Evolutionary conservation across 2,113 vertebrate genomes (phyloP).

Genomic region (Ia io): DNA sequence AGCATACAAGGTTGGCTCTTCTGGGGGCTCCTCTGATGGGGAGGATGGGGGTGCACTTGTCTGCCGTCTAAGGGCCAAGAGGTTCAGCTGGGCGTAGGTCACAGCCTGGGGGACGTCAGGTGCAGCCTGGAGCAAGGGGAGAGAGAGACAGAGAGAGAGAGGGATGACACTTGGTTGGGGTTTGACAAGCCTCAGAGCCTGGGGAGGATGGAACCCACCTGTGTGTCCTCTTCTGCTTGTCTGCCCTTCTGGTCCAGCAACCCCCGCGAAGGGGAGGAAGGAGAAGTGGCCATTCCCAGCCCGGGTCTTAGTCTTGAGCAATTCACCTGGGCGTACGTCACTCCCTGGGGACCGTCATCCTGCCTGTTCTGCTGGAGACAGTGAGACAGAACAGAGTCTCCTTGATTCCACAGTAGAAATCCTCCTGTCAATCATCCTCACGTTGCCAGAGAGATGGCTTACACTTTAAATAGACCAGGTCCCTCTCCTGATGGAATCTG

Average conservation of each 20-base stretch:
- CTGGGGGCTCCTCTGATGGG: fast-evolving
- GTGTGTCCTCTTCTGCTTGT: neutral
- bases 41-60: fast-evolving
- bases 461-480: neutral
- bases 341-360: neutral
- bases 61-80: fast-evolving
- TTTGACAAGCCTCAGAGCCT: fast-evolving
- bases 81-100: neutral
- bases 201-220: neutral
- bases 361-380: neutral
- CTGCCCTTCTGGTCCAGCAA: fast-evolving
- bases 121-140: neutral
- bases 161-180: neutral
- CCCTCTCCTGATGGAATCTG: neutral
- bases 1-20: neutral
- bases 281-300: fast-evolving
- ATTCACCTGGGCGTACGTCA: fast-evolving
- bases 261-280: fast-evolving
- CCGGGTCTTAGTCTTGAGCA: fast-evolving
- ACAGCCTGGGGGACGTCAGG: neutral
- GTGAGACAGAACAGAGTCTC: no score
- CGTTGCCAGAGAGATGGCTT: neutral
- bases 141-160: neutral
- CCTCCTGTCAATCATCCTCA: neutral
- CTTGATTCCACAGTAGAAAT: no score